Evolutionary conservation across 2,113 vertebrate species (phyloP).

Genomic region (Crocuta crocuta): DNA sequence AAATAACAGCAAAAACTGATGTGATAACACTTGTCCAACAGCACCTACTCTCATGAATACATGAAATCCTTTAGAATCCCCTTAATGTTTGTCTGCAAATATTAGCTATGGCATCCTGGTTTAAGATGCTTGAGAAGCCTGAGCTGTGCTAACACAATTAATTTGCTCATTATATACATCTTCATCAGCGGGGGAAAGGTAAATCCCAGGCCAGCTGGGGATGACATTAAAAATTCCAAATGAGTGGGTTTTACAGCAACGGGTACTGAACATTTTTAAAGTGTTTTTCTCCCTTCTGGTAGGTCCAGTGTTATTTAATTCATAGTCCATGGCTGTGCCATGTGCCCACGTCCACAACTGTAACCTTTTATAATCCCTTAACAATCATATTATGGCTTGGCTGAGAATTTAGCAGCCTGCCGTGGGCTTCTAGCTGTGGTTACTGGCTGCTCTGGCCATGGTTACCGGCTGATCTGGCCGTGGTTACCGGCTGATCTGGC

Average conservation of each 20-base stretch:
- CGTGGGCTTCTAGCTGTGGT: not conserved
- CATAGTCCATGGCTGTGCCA: not conserved
- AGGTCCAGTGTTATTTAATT: not conserved
- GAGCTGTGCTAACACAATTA: not conserved
- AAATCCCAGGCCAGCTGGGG: not conserved
- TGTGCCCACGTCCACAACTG: not conserved
- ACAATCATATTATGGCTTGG: not conserved
- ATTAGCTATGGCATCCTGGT: not conserved
- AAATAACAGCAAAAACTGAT: not conserved
- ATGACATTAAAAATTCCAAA: not conserved
- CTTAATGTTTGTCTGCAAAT: not conserved
- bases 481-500: not conserved
- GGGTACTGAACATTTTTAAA: not conserved
- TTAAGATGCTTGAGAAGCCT: not conserved
- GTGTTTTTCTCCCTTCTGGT: not conserved
- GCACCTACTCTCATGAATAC: not conserved
- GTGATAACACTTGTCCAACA: rapidly evolving
- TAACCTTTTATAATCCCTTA: not conserved
- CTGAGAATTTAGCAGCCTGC: not conserved
- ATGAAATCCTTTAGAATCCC: not conserved
- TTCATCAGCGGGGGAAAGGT: not conserved
- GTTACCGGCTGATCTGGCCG: not conserved
- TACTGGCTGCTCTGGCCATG: not conserved
- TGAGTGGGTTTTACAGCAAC: not conserved
- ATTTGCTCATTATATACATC: not conserved